Conservation (phyloP, 2,888 invertebrate species). For the Brachycybe producta region DNA sequence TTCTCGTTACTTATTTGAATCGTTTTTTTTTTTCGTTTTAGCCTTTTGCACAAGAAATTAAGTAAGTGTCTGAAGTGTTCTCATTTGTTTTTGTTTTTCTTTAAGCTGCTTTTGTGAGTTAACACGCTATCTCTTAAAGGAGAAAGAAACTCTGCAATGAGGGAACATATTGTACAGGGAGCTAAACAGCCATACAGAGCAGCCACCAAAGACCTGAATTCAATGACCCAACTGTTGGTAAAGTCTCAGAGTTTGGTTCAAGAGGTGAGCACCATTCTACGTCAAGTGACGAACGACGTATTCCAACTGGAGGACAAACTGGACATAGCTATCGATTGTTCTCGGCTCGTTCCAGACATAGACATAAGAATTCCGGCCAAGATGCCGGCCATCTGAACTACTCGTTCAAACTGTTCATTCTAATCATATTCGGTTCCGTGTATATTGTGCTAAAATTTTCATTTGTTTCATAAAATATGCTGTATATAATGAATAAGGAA, state of each 20-base stretch:
- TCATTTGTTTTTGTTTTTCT: background rate
- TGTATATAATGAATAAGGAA: no score
- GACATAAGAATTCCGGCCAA: background rate
- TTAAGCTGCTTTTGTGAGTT: background rate
- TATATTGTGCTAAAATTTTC: no score
- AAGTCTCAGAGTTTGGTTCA: slow-evolving; percentile 11
- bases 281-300: slow-evolving; percentile 15
- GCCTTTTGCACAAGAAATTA: slow-evolving; percentile 13
- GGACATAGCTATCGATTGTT: background rate
- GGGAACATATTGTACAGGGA: background rate
- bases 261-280: slow-evolving; percentile 16
- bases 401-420: no score
- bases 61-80: slow-evolving; percentile 12
- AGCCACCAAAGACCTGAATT: slow-evolving; percentile 2
- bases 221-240: slow-evolving; percentile 2
- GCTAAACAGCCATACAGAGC: background rate
- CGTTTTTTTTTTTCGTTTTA: slow-evolving; percentile 2
- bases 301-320: slow-evolving; percentile 18
- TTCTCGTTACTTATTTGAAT: no score
- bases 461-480: no score
- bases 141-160: slow-evolving; percentile 3
- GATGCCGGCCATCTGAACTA: no score
- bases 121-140: background rate
- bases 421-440: no score
- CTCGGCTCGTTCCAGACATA: slow-evolving; percentile 2